Evolutionary conservation across 2,888 invertebrate genomes (phyloP), one percentile per base, ranked within the genome.

Genomic region (Leptopilina myrica): DNA sequence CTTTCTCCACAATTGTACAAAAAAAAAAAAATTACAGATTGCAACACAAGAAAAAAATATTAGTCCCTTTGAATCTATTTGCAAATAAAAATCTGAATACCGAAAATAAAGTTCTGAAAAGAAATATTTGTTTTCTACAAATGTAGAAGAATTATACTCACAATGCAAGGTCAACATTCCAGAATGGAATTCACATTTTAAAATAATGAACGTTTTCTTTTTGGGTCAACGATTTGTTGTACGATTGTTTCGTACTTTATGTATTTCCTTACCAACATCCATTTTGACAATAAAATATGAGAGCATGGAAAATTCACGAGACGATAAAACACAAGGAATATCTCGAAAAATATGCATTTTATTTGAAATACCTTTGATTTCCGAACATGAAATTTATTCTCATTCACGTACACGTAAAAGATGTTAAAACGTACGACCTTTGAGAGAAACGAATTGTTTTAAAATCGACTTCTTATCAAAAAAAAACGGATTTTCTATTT

Each of bases 181-280:
- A 33, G 56, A 73, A 26, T 73, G 9, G 12, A 53, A 26, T 33
- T 56, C 15, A 33, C 33, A n/a, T 53, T 56, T 33, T 7, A 5
- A 73, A 73, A 73, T 73, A 73, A 43, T 69, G 53, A 56, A 73
- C 56, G 56, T 73, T 73, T 53, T n/a, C 2, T 40, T 69, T 73
- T 73, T n/a, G 73, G 73, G 56, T 56, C 56, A 69, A 69, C 69
- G 69, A 26, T 69, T 53, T 20, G 20, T 49, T 49, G 49, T 69
- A 15, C 67, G 67, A 67, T 46, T 67, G 69, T 26, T 56, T 53
- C n/a, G 14, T 69, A 20, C 33, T 33, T 69, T 53, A n/a, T 73
- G n/a, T 73, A 73, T 73, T 56, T 26, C 12, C 43, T 33, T n/a
- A 53, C 12, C 8, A 49, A 53, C 20, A 4, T 33, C 33, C 20